phyloP scores from a whole-genome alignment of 2,888 invertebrate species.

The Eustalomyia histrio region DNA sequence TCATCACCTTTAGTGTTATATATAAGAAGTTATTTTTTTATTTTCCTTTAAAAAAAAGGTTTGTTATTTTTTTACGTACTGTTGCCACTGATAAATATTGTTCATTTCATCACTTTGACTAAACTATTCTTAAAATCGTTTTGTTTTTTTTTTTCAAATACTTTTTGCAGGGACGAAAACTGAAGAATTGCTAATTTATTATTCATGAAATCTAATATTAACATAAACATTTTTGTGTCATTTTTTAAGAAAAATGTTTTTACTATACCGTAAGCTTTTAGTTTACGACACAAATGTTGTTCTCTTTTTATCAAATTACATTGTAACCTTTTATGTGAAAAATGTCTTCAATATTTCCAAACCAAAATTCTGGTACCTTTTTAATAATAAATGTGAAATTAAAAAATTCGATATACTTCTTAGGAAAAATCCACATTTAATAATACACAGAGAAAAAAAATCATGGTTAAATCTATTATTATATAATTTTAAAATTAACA shows the following conservation, averaged over 20 bases:
- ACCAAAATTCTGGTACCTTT: constrained; percentile 37
- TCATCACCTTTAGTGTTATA: neutral
- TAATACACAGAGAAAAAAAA: too few relatives aligned
- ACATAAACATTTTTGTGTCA: constrained; percentile 55
- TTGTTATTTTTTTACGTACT: neutral
- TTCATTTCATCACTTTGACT: constrained; percentile 44
- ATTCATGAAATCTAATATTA: constrained; percentile 65
- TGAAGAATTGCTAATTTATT: constrained; percentile 53
- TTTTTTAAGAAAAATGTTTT: constrained; percentile 26
- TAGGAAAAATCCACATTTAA: neutral
- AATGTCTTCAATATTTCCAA: constrained; percentile 18
- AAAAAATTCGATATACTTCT: constrained; percentile 60
- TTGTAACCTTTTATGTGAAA: constrained; percentile 40
- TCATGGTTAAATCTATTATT: too few relatives aligned
- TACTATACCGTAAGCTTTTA: neutral
- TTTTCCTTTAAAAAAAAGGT: neutral
- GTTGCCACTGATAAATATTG: constrained; percentile 20
- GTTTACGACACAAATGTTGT: constrained; percentile 17
- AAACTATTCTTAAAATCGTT: neutral
- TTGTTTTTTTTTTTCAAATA: neutral
- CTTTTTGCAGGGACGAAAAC: constrained; percentile 4
- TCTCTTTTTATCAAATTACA: constrained; percentile 43
- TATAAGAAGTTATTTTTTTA: neutral
- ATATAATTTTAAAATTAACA: too few relatives aligned
- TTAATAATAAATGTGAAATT: constrained; percentile 64